These are phyloP conservation scores for Ceuthmochares aereus DNA, from an alignment of 2,113 vertebrate genomes.

Conservation along the genomic window DNA sequence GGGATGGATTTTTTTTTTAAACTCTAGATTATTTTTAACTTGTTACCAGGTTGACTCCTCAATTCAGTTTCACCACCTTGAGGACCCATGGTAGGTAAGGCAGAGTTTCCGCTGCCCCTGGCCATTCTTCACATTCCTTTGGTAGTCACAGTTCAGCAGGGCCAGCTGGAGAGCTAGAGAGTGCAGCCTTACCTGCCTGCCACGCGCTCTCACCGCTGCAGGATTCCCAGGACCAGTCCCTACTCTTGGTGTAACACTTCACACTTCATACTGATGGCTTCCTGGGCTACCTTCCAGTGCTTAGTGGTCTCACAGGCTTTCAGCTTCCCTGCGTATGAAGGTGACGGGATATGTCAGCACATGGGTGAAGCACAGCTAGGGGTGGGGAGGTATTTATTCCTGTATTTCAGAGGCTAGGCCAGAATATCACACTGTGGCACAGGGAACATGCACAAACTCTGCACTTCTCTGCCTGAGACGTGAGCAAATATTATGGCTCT, in stretches of 20 bases:
- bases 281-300: not conserved
- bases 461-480: rapidly evolving
- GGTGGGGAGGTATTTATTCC: not conserved
- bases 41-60: not conserved
- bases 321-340: not conserved
- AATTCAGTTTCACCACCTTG: not conserved
- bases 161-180: not conserved
- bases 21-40: slow-evolving; percentile 12
- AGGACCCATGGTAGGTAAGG: not conserved
- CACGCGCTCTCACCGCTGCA: not conserved
- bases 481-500: not conserved
- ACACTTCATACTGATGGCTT: not conserved
- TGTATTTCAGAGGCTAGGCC: not conserved
- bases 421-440: rapidly evolving
- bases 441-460: not conserved
- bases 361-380: not conserved
- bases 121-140: slow-evolving; percentile 27
- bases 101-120: not conserved
- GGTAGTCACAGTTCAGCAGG: not conserved
- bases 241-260: not conserved
- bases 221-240: not conserved
- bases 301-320: not conserved
- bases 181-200: not conserved
- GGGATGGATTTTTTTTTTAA: not conserved
- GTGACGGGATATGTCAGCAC: not conserved